These are phyloP conservation scores for Trachelus tabidus DNA, from an alignment of 2,888 invertebrate genomes.

Conservation along the genomic window DNA sequence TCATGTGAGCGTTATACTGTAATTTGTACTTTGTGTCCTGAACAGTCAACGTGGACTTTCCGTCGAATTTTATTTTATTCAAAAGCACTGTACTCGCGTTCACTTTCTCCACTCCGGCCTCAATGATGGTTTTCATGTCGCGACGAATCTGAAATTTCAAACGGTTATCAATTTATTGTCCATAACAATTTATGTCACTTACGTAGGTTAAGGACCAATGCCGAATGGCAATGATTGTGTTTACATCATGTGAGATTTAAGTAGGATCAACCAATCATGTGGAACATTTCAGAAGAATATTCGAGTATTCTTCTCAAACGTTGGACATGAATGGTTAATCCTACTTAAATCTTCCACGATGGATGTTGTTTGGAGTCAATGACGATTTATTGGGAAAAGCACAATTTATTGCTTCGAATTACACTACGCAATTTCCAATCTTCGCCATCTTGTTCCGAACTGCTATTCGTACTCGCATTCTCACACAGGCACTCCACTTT, in stretches of 20 bases:
- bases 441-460: too few species aligned
- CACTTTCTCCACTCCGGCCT: conserved; percentile 42
- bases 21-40: conserved; percentile 40
- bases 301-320: neutral
- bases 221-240: too few species aligned
- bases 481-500: too few species aligned
- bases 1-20: conserved; percentile 56
- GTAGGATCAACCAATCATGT: too few species aligned
- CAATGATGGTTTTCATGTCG: conserved; percentile 41
- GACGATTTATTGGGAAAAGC: too few species aligned
- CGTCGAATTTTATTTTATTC: conserved; percentile 46
- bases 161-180: neutral
- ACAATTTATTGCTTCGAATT: too few species aligned
- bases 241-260: too few species aligned
- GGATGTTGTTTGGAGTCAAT: too few species aligned
- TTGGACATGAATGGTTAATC: too few species aligned
- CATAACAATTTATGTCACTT: neutral
- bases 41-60: conserved; percentile 37
- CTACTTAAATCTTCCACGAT: neutral
- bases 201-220: neutral
- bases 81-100: conserved; percentile 39
- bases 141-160: conserved; percentile 39
- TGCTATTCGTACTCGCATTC: too few species aligned
- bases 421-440: too few species aligned
- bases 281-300: too few species aligned